These are phyloP conservation scores for Caracal caracal DNA, from an alignment of 2,113 vertebrate genomes.

Conservation along the genomic window DNA sequence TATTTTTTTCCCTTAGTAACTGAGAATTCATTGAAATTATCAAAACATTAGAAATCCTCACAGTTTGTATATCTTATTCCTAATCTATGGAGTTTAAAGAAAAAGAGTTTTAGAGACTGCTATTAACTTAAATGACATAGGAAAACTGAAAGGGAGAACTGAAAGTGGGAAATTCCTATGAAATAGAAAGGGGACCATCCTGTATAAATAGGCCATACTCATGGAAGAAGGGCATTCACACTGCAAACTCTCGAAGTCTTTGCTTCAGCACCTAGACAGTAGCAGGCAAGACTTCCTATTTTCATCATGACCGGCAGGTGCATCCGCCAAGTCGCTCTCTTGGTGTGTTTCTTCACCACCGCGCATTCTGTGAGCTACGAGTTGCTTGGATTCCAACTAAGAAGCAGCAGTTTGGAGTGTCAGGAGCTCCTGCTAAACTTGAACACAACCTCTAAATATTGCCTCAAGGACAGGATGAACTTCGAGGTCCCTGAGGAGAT, in stretches of 20 bases:
- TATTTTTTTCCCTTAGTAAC: background rate
- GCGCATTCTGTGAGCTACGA: background rate
- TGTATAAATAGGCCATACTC: constrained; percentile 60
- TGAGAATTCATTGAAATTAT: background rate
- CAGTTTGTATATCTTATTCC: background rate
- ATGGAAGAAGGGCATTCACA: constrained; percentile 44
- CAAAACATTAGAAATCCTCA: background rate
- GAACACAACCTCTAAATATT: background rate
- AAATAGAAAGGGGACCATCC: background rate
- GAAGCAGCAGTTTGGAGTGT: background rate
- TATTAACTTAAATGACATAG: constrained; percentile 64
- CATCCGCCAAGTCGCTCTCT: background rate
- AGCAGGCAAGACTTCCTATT: background rate
- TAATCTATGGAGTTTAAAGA: background rate
- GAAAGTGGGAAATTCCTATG: constrained; percentile 74
- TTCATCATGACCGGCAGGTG: constrained; percentile 60
- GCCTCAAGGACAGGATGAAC: background rate
- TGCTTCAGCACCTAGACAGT: background rate
- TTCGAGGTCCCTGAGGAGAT: constrained; percentile 45
- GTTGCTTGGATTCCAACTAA: background rate
- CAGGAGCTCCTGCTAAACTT: background rate
- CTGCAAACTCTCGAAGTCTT: background rate
- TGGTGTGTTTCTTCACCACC: constrained; percentile 31
- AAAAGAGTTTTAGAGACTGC: background rate
- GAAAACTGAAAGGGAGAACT: constrained; percentile 77